phyloP scores from a whole-genome alignment of 2,888 invertebrate genomes.

The Tetranychus piercei region DNA sequence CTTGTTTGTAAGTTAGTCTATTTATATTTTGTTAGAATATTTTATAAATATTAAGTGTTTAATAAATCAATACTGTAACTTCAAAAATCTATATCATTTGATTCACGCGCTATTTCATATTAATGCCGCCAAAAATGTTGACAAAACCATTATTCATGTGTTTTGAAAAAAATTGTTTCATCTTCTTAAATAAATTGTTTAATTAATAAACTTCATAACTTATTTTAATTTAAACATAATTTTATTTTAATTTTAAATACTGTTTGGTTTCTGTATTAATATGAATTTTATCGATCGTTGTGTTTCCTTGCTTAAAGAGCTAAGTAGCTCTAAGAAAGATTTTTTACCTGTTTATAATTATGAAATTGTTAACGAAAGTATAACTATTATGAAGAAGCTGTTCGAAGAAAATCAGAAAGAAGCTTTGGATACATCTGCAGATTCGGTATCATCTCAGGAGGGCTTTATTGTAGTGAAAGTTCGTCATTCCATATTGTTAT shows the following conservation, averaged over 20 bases:
- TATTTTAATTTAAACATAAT: too few relatives aligned
- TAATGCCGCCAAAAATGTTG: too few relatives aligned
- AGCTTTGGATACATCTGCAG: neutral
- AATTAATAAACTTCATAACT: too few relatives aligned
- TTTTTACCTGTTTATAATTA: neutral
- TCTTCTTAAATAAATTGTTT: too few relatives aligned
- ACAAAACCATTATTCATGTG: too few relatives aligned
- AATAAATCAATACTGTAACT: too few relatives aligned
- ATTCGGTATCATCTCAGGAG: neutral
- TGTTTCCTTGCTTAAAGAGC: neutral
- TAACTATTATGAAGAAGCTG: neutral
- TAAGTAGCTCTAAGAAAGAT: neutral
- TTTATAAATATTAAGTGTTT: too few relatives aligned
- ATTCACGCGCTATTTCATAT: too few relatives aligned
- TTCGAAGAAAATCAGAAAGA: neutral
- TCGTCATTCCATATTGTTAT: conserved; percentile 62
- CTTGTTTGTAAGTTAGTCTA: too few relatives aligned
- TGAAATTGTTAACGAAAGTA: neutral
- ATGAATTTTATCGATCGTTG: conserved; percentile 2
- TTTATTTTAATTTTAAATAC: neutral
- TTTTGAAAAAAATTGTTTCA: too few relatives aligned
- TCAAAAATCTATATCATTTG: too few relatives aligned
- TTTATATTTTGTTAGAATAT: too few relatives aligned
- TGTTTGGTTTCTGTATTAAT: neutral
- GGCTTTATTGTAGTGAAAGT: conserved; percentile 46